phyloP scores from a whole-genome alignment of 1,140 invertebrate species.

The Halesus radiatus region DNA sequence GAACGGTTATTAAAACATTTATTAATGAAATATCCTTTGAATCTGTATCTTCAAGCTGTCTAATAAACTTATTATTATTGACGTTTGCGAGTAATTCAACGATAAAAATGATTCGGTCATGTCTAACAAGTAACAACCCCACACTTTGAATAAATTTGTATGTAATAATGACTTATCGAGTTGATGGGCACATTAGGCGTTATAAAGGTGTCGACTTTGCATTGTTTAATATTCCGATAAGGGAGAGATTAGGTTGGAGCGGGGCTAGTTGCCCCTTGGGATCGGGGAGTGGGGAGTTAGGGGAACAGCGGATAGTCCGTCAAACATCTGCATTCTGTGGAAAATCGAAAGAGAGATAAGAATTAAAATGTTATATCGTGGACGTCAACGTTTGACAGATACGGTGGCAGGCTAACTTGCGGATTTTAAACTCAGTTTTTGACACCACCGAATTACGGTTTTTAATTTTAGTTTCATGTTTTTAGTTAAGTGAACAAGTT shows the following conservation, averaged over 20 bases:
- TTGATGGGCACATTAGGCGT: slow-evolving; percentile 2
- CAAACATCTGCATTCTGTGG: slow-evolving; percentile 25
- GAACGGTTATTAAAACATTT: too few species aligned
- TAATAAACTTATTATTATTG: too few species aligned
- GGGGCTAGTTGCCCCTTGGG: background rate
- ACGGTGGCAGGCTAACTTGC: background rate
- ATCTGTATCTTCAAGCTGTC: too few species aligned
- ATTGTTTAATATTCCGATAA: slow-evolving; percentile 9
- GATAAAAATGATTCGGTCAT: too few species aligned
- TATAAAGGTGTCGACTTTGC: slow-evolving; percentile 5
- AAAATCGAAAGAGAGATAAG: slow-evolving; percentile 15
- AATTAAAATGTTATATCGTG: slow-evolving; percentile 12
- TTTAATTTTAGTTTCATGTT: too few species aligned
- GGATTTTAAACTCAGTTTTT: background rate
- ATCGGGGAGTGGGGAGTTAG: too few species aligned
- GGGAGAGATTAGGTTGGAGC: background rate
- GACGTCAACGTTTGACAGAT: slow-evolving; percentile 20
- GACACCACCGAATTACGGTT: too few species aligned
- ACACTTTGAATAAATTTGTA: too few species aligned
- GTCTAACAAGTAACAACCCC: too few species aligned
- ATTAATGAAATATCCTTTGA: too few species aligned
- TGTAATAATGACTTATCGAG: slow-evolving; percentile 1
- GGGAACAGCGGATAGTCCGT: background rate
- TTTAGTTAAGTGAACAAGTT: too few species aligned
- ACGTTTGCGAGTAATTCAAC: too few species aligned